These are phyloP conservation scores for Phoxinus phoxinus DNA, from an alignment of 2,113 vertebrate species.

Conservation along the genomic window DNA sequence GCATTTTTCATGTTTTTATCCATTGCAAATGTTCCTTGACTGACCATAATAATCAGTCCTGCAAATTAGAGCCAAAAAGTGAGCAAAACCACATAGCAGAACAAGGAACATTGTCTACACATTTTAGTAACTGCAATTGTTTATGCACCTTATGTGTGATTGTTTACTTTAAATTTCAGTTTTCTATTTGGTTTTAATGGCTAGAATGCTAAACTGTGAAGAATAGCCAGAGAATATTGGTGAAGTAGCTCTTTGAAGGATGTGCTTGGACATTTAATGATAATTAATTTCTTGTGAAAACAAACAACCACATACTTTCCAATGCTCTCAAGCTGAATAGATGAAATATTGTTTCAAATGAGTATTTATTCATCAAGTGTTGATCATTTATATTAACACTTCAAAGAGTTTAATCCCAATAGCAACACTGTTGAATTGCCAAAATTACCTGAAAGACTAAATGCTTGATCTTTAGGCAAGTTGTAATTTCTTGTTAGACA, in stretches of 20 bases:
- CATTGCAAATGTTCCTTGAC: not conserved
- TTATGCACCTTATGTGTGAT: not conserved
- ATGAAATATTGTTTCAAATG: not conserved
- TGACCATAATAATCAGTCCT: not conserved
- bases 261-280: not conserved
- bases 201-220: not conserved
- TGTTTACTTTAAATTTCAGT: not conserved
- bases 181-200: conserved; percentile 5
- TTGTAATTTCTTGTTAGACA: not conserved
- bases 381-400: not conserved
- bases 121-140: not conserved
- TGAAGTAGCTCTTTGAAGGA: not conserved
- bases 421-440: not conserved
- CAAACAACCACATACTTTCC: not conserved
- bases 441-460: no score
- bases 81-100: not conserved
- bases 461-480: not conserved
- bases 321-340: not conserved
- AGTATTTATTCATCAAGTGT: not conserved
- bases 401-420: not conserved
- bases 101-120: not conserved
- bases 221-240: not conserved
- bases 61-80: not conserved
- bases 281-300: not conserved
- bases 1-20: not conserved